Conservation (phyloP, 2,797 vertebrate genomes). For the Siniperca scherzeri region DNA sequence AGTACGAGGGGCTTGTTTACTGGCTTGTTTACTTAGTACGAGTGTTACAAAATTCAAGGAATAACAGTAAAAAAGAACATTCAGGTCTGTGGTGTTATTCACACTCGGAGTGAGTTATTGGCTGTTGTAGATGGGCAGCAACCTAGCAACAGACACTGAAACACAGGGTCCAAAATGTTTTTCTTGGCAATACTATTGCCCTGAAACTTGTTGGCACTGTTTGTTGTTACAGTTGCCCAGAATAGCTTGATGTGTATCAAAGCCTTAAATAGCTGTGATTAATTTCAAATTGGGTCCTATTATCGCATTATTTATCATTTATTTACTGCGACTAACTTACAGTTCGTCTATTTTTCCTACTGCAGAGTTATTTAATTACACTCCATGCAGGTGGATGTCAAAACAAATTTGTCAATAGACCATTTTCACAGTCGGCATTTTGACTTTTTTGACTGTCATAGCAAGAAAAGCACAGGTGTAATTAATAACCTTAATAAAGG, state of each 20-base stretch:
- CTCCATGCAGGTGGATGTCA: neutral
- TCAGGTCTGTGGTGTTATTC: slow-evolving; percentile 52
- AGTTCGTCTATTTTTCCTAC: neutral
- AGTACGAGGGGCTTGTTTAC: neutral
- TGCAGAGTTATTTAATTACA: neutral
- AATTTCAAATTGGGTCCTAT: slow-evolving; percentile 14
- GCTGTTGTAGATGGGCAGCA: slow-evolving; percentile 42
- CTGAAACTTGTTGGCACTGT: slow-evolving; percentile 63
- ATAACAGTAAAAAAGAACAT: slow-evolving; percentile 55
- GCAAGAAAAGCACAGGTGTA: neutral
- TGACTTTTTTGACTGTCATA: neutral
- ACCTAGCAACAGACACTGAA: slow-evolving; percentile 51
- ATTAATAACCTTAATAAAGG: neutral
- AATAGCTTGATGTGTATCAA: slow-evolving; percentile 38
- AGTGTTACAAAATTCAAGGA: slow-evolving; percentile 20
- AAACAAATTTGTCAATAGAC: neutral
- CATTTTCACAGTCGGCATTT: neutral
- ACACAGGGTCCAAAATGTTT: slow-evolving; percentile 59
- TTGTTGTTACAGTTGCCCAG: slow-evolving; percentile 52
- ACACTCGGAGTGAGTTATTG: slow-evolving; percentile 52
- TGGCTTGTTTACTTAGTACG: slow-evolving; percentile 8
- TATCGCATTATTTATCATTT: slow-evolving; percentile 9
- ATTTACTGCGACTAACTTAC: neutral
- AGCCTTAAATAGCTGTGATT: slow-evolving; percentile 39
- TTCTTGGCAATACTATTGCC: slow-evolving; percentile 62